phyloP scores from a whole-genome alignment of 2,888 invertebrate species.

The Deilephila porcellus region DNA sequence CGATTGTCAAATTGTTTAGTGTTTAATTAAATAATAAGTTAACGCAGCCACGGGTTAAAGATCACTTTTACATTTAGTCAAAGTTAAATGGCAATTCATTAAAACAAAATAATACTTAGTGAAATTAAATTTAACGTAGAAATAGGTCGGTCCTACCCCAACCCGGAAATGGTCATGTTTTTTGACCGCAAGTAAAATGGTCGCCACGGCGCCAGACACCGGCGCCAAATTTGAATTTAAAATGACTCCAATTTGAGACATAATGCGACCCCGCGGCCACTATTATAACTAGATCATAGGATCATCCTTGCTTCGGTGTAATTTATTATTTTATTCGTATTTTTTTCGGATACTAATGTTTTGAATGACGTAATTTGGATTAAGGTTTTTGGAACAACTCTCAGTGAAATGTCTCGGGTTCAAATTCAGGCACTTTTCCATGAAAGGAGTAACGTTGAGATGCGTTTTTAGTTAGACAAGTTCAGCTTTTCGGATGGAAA shows the following conservation, averaged over 20 bases:
- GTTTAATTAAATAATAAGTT: too few relatives aligned
- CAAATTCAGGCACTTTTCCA: too few relatives aligned
- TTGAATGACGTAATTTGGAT: neutral
- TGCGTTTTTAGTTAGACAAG: too few relatives aligned
- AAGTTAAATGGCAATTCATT: neutral
- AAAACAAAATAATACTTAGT: neutral
- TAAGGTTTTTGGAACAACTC: neutral
- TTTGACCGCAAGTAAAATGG: slow-evolving; percentile 50
- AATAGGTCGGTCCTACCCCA: slow-evolving; percentile 27
- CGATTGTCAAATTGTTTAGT: too few relatives aligned
- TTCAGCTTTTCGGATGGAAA: too few relatives aligned
- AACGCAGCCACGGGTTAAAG: too few relatives aligned
- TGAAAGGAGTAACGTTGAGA: too few relatives aligned
- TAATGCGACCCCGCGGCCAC: slow-evolving; percentile 55
- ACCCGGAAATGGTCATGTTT: slow-evolving; percentile 59
- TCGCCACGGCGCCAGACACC: slow-evolving; percentile 53
- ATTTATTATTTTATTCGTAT: neutral
- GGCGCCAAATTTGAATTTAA: slow-evolving; percentile 26
- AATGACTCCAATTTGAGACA: slow-evolving; percentile 26
- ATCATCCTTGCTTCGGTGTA: neutral
- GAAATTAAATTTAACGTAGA: slow-evolving; percentile 1
- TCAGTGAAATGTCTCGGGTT: too few relatives aligned
- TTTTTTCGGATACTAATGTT: slow-evolving; percentile 5
- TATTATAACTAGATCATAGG: slow-evolving; percentile 66
- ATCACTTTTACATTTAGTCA: too few relatives aligned